Evolutionary conservation across 35 echinoderm and acorn worm genomes (phyloP), one percentile per base, ranked within the genome.

Genomic region (Nesometra sesokonis): DNA sequence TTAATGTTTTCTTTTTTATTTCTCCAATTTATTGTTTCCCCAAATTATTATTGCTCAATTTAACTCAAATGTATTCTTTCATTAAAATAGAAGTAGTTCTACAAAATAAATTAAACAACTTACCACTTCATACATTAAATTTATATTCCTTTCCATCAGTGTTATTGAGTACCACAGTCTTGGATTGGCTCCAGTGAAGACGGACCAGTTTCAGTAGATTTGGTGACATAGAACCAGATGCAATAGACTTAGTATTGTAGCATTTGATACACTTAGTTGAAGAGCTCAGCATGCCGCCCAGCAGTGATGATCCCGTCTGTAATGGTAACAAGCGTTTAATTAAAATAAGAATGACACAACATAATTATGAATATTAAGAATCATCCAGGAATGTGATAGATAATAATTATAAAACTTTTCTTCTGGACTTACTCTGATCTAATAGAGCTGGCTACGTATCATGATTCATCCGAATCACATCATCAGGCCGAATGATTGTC

Each of bases 261-360:
- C 84, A 88, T 43, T 99, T 99, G 57, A 99, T 86, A 67, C 93
- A 94, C 47, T 99, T 99, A 0, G 96, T 94, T 17, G 92, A 88
- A 0, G 96, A 99, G 86, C 93, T 93, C 81, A 99, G 89, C 85
- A 99, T 90, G 2, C 92, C 92, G 29, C 96, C 96, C 15, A 99
- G 85, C 23, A 99, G 88, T 7, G 96, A 91, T 11, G 90, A 91
- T 4, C 96, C 96, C 86, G 96, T 94, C 96, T 99, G 87, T 7
- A 82, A 83, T 23, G 81, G 32, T 35, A 36, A 35, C 4, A 15
- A 15, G 38, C 4, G 15, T 7, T n/a, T n/a, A n/a, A n/a, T n/a
- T n/a, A n/a, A n/a, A n/a, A n/a, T n/a, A n/a, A n/a, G n/a, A n/a
- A n/a, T n/a, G n/a, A n/a, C n/a, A n/a, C n/a, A n/a, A n/a, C n/a